These are phyloP conservation scores for Tiliacea citrago DNA, from an alignment of 2,888 invertebrate species.

Conservation along the genomic window DNA sequence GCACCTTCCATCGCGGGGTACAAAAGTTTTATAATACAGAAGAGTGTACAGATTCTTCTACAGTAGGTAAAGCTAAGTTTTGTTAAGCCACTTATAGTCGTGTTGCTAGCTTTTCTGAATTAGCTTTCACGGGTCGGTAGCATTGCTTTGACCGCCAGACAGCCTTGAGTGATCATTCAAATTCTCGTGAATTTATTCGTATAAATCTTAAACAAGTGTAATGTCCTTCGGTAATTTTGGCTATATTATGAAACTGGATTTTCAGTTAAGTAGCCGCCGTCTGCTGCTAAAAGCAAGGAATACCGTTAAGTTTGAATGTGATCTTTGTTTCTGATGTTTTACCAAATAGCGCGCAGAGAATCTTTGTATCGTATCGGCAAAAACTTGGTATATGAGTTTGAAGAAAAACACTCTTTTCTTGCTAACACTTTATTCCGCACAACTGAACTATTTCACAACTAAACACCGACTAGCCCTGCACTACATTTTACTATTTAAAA, in stretches of 20 bases:
- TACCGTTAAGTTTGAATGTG: background rate
- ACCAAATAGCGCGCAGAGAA: background rate
- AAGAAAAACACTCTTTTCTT: too few relatives aligned
- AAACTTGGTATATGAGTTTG: background rate
- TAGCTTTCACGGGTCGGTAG: slow-evolving; percentile 14
- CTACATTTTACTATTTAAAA: too few relatives aligned
- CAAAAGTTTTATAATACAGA: background rate
- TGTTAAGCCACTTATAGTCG: background rate
- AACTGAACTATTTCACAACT: too few relatives aligned
- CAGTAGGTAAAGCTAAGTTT: background rate
- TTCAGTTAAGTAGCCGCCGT: background rate
- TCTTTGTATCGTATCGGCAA: background rate
- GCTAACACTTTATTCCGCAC: too few relatives aligned
- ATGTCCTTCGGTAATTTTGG: background rate
- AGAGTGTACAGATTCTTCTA: slow-evolving; percentile 8
- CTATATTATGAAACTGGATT: background rate
- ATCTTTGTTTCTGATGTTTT: background rate
- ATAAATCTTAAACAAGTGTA: slow-evolving; percentile 21
- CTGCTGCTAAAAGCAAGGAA: background rate
- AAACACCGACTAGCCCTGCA: too few relatives aligned
- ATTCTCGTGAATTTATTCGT: slow-evolving; percentile 31
- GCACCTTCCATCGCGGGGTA: slow-evolving; percentile 6
- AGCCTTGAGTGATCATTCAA: slow-evolving; percentile 34
- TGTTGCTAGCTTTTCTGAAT: slow-evolving; percentile 15
- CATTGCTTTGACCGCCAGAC: slow-evolving; percentile 24